Base-by-base conservation (phyloP, 2,797 vertebrate species). In the Yasuhikotakia modesta region DNA sequence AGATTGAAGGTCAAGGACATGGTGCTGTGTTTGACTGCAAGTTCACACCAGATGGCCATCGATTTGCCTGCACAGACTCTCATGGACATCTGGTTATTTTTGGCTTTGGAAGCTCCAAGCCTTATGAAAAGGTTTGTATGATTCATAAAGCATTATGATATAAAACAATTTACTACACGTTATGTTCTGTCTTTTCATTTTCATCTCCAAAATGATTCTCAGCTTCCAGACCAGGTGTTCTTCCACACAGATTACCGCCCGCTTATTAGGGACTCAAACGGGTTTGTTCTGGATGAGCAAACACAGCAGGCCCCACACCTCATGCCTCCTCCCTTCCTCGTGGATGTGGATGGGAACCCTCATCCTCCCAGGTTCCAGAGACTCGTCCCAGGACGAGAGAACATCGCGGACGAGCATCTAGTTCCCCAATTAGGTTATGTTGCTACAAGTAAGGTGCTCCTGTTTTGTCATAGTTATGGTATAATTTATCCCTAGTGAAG, bases 201-300 rank as follows among this genome's bases (percentile, higher is more conserved):
- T 10, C 63, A 5, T 43, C 3, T 84, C 19, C 53, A 66, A 27
- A 10, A 58, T 46, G 81, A 83, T 74, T 84, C 85, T 50, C 85
- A 99, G 98, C 97, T 99, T 89, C 98, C 98, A 79, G 97, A 99
- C 88, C 97, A 99, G 90, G 95, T 99, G 90, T 99, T 99, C 90
- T 99, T 99, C 89, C 98, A 99, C 88, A 99, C 98, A 7, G 98
- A 99, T 89, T 99, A 99, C 79, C 92, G 98, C 65, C 98, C 98
- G 0, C 91, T 99, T 86, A 97, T 98, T 85, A 91, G 96, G 32
- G 98, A 99, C 83, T 87, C 92, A 70, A 98, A 99, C 22, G 95
- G 96, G 78, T 99, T 95, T 1, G 98, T 99, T 70, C 88, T 99
- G 85, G 98, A 99, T 45, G 97, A 99, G 84, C 98, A 99, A 86